Evolutionary conservation across 1,140 invertebrate species (phyloP).

Genomic region (Pteromalus puparum): DNA sequence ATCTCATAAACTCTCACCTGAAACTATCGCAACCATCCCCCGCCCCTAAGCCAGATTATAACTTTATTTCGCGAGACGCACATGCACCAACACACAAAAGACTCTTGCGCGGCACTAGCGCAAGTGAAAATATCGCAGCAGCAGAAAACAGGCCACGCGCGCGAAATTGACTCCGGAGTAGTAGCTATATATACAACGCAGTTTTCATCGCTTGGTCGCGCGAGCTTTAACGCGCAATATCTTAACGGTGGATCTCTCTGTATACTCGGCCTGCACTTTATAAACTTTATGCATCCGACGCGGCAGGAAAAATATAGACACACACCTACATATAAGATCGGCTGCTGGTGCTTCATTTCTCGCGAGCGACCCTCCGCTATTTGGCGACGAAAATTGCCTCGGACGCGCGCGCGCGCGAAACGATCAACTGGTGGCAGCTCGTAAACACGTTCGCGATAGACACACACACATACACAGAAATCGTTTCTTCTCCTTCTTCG

Average conservation of each 20-base stretch:
- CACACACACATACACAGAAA: background rate
- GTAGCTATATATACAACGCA: background rate
- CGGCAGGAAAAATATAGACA: conserved; percentile 15
- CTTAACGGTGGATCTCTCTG: conserved; percentile 24
- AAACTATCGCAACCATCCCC: too few relatives aligned
- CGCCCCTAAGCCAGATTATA: too few relatives aligned
- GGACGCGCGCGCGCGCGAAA: background rate
- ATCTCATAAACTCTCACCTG: too few relatives aligned
- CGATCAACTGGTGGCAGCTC: conserved; percentile 47
- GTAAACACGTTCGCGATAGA: conserved; percentile 16
- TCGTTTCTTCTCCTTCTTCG: background rate
- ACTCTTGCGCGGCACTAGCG: too few relatives aligned
- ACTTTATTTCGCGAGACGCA: too few relatives aligned
- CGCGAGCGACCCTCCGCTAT: too few relatives aligned
- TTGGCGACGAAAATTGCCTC: conserved; percentile 12
- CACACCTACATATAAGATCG: too few relatives aligned
- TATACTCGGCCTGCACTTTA: too few relatives aligned
- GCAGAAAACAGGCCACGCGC: too few relatives aligned
- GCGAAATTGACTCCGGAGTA: background rate
- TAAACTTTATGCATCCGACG: background rate
- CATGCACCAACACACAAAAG: too few relatives aligned
- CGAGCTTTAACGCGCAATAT: conserved; percentile 31
- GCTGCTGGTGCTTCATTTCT: too few relatives aligned
- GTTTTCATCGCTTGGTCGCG: background rate
- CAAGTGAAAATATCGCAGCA: too few relatives aligned